A percentile compares a stretch with the other conserved stretches of the same genome.
These are phyloP conservation scores for Cliona cf. orientalis DNA, from an alignment of 37 sponge, comb jelly and placozoan genomes.

Conservation along the genomic window DNA sequence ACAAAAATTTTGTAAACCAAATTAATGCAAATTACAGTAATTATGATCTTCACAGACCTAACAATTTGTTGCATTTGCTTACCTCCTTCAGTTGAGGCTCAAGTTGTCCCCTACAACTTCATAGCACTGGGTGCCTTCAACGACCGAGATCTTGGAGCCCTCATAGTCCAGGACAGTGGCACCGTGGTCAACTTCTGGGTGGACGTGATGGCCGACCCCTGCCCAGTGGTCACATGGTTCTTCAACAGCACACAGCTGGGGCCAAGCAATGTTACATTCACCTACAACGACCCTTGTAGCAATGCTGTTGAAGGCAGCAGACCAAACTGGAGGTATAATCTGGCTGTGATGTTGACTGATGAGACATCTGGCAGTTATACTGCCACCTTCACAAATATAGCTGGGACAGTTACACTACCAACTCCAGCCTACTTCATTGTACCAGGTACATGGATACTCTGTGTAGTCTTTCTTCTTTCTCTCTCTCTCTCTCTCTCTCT, in stretches of 20 bases:
- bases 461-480: neutral
- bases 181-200: neutral
- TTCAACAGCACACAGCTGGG: neutral
- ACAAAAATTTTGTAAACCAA: too few relatives aligned
- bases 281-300: neutral
- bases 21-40: too few relatives aligned
- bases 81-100: too few relatives aligned
- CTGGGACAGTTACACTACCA: neutral
- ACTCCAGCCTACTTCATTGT: conserved; percentile 5
- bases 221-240: conserved; percentile 26
- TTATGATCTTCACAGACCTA: too few relatives aligned
- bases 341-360: conserved; percentile 9
- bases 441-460: conserved; percentile 8
- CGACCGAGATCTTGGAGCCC: neutral
- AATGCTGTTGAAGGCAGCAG: neutral
- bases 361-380: conserved; percentile 19
- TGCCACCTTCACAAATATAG: conserved; percentile 19
- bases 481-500: too few relatives aligned
- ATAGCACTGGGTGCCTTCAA: neutral
- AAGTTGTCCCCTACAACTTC: too few relatives aligned
- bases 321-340: conserved; percentile 16
- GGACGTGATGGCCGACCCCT: conserved; percentile 42
- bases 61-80: too few relatives aligned
- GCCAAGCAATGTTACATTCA: neutral
- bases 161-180: neutral